phyloP scores from a whole-genome alignment of 2,888 invertebrate genomes.

The Isoperla grammatica region DNA sequence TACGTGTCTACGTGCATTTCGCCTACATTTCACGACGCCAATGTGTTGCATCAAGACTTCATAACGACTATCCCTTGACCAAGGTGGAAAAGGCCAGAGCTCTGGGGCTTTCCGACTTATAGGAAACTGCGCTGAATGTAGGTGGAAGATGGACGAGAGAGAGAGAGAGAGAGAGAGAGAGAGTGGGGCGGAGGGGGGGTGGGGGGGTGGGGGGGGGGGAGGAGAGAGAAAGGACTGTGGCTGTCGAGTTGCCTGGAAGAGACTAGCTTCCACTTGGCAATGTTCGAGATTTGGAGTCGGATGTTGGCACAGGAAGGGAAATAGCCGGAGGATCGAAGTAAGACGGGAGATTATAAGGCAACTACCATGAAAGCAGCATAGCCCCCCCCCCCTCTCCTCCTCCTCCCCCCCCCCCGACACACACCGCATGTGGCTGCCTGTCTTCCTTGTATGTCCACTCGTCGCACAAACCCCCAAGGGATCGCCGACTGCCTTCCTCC shows the following conservation, averaged over 20 bases:
- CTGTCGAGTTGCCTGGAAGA: not conserved
- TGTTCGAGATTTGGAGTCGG: slow-evolving; percentile 3
- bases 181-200: not conserved
- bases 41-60: too few species aligned
- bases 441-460: not conserved
- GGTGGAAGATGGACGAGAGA: too few species aligned
- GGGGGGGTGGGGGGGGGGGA: not conserved
- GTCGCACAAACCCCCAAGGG: not conserved
- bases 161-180: too few species aligned
- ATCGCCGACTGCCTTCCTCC: not conserved
- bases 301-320: slow-evolving; percentile 13
- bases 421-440: not conserved
- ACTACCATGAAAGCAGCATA: slow-evolving; percentile 1
- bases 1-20: too few species aligned
- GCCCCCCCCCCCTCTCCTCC: not conserved
- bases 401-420: not conserved
- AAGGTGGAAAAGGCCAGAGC: slow-evolving; percentile 1
- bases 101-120: not conserved
- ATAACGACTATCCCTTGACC: not conserved
- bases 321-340: slow-evolving; percentile 12
- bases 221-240: not conserved
- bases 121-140: too few species aligned
- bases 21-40: too few species aligned
- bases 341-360: slow-evolving; percentile 18
- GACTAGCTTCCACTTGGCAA: slow-evolving; percentile 1